These are phyloP conservation scores for Lochmaea crataegi DNA, from an alignment of 2,888 invertebrate genomes.

Conservation along the genomic window DNA sequence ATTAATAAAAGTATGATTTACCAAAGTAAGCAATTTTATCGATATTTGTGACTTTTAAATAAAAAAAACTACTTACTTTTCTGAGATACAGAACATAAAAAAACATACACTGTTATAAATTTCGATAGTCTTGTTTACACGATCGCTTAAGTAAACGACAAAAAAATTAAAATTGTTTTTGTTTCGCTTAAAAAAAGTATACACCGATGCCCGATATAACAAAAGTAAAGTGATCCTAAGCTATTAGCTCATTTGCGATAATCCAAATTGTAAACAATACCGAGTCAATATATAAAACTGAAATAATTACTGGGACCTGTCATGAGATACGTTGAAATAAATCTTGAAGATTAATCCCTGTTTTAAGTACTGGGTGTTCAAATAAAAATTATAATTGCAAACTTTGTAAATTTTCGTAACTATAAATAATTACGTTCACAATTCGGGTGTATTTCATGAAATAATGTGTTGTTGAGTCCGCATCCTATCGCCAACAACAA, in stretches of 20 bases:
- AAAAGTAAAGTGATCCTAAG: conserved; percentile 25
- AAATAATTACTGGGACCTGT: conserved; percentile 18
- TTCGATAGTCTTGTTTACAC: not conserved
- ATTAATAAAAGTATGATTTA: no score
- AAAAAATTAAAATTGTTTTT: not conserved
- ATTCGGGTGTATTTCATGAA: no score
- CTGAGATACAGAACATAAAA: not conserved
- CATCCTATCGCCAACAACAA: no score
- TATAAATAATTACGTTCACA: no score
- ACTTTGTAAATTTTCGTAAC: no score
- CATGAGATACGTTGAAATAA: conserved; percentile 13
- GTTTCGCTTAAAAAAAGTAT: not conserved
- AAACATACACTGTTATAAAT: not conserved
- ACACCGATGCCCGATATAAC: conserved; percentile 21
- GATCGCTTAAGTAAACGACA: not conserved
- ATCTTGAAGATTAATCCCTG: conserved; percentile 22
- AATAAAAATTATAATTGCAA: conserved; percentile 1
- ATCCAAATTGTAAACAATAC: conserved; percentile 37
- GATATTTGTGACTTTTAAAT: not conserved
- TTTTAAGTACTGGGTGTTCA: conserved; percentile 20
- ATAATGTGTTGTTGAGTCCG: no score
- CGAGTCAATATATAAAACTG: conserved; percentile 35
- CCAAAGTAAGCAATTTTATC: no score
- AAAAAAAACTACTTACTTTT: not conserved
- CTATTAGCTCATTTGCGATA: conserved; percentile 30